A percentile compares a stretch with the other conserved stretches of the same genome.
These are phyloP conservation scores for Eristalis tenax DNA, from an alignment of 2,888 invertebrate genomes.

Conservation along the genomic window DNA sequence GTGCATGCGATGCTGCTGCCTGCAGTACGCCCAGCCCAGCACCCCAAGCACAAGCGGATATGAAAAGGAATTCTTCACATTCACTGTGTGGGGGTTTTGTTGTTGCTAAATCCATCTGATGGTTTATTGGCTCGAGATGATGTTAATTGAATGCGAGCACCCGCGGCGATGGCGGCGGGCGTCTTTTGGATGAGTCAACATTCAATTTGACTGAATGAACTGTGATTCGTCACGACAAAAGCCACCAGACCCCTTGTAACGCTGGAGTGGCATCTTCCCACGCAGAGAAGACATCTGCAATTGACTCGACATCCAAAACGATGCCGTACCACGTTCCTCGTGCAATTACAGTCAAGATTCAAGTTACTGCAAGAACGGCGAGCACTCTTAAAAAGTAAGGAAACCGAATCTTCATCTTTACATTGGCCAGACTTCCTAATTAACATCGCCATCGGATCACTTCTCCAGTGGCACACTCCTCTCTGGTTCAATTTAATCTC, in stretches of 20 bases:
- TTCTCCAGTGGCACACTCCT: constrained; percentile 2
- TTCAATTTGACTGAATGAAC: too few species aligned
- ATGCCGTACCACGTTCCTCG: not conserved
- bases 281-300: not conserved
- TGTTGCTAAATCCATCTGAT: not conserved
- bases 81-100: not conserved
- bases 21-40: not conserved
- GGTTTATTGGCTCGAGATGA: constrained; percentile 1
- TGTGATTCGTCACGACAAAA: too few species aligned
- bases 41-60: not conserved
- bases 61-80: not conserved
- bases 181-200: not conserved
- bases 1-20: not conserved
- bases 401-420: constrained; percentile 34
- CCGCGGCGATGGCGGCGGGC: not conserved
- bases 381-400: not conserved
- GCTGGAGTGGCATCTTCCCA: too few species aligned
- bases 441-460: constrained; percentile 26
- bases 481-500: constrained; percentile 21
- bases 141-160: not conserved
- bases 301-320: not conserved
- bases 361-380: not conserved
- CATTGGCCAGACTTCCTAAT: constrained; percentile 62
- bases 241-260: too few species aligned
- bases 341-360: not conserved